Base-by-base conservation (phyloP, 1,140 invertebrate species). In the Sweltsa coloradensis region DNA sequence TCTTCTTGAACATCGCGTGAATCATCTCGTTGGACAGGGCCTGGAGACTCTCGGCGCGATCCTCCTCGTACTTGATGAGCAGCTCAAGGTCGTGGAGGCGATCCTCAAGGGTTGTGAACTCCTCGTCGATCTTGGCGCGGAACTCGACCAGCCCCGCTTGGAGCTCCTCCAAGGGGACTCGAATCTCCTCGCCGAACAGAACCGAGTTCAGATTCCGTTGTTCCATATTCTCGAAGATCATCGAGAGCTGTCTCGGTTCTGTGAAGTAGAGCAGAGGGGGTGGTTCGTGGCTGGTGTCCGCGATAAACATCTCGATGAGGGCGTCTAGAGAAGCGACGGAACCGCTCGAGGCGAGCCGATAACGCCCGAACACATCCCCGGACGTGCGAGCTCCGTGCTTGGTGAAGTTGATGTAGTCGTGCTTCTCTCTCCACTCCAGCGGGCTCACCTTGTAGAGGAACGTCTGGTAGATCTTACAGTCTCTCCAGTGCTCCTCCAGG, bases 181-280 rank as follows among this genome's bases (percentile, higher is more conserved):
- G 71, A n/a, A 81, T 55, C 45, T 74, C 71, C 57, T 80, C 76
- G 0, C 76, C 68, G 29, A 76, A 72, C 29, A 76, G 61, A 53
- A 81, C 64, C 19, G 73, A 76, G 54, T 77, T 78, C 9, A 81
- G 60, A 61, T 80, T 79, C 58, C 80, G 77, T 45, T 73, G 64
- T 54, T 78, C 76, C 40, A 80, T 69, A 27, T 67, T 64, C 45
- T 60, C 57, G 53, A 82, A 79, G 11, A 73, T 66, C 5, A 61
- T 56, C 3, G 73, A 51, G 5, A 81, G 54, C 45, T 81, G 71
- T 3, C 63, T 57, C 2, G 77, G 71, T 29, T 71, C 65, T 29
- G 70, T 60, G 54, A 81, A 79, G 55, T 73, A 78, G 9, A 81
- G 55, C 26, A 64, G 53, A 5, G 73, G 66, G 7, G 65, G 52